Percentiles rank a stretch among this genome's conserved stretches.
phyloP scores from a whole-genome alignment of 2,888 invertebrate genomes.

The Slavum lentiscoides region DNA sequence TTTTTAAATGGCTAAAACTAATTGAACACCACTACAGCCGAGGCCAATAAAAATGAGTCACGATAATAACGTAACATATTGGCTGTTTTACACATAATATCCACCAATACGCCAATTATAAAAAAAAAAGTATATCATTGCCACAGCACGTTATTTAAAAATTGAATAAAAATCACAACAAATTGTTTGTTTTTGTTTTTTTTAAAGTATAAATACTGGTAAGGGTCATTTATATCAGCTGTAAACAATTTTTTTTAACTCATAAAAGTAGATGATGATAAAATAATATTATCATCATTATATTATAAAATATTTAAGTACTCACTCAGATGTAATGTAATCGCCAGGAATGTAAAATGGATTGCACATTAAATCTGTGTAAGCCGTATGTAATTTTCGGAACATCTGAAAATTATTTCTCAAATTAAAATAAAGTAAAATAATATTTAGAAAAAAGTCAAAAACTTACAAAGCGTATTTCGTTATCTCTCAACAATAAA shows the following conservation, averaged over 20 bases:
- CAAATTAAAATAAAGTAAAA: not conserved
- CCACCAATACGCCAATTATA: no score
- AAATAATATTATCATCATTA: not conserved
- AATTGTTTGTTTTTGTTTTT: no score
- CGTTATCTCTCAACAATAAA: constrained; percentile 85
- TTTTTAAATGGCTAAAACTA: not conserved
- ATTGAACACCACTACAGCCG: not conserved
- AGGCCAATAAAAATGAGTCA: no score
- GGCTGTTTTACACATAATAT: no score
- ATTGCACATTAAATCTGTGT: constrained; percentile 93
- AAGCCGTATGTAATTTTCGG: constrained; percentile 85
- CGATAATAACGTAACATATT: no score
- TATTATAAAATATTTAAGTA: constrained; percentile 50
- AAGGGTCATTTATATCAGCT: no score
- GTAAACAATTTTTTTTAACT: no score
- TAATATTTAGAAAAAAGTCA: not conserved
- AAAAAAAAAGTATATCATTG: no score
- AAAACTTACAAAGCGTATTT: constrained; percentile 81
- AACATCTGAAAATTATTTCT: constrained; percentile 69
- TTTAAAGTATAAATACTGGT: no score
- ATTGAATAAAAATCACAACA: no score
- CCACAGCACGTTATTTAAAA: no score
- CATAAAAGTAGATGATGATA: no score
- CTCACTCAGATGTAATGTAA: constrained; percentile 83
- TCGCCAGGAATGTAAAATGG: constrained; percentile 96